Evolutionary conservation across 2,113 vertebrate species (phyloP).

Genomic region (Sander lucioperca): DNA sequence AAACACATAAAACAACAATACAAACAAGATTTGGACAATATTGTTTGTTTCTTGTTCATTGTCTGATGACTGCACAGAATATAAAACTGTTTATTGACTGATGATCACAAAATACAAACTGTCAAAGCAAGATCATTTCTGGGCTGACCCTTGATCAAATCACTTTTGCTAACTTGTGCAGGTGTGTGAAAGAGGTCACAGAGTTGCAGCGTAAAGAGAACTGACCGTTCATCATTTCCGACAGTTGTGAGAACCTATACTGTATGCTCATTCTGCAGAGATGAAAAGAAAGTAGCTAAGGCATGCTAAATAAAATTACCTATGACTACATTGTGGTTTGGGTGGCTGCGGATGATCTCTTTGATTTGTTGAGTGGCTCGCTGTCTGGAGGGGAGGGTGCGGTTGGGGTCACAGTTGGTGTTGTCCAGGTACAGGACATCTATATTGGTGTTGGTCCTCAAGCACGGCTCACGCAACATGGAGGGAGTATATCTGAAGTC

Average conservation of each 20-base stretch:
- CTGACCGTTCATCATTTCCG: neutral
- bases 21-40: neutral
- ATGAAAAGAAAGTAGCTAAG: neutral
- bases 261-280: neutral
- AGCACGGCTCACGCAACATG: conserved; percentile 88
- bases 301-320: conserved; percentile 82
- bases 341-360: conserved; percentile 88
- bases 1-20: too few relatives aligned
- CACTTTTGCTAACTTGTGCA: neutral
- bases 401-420: conserved; percentile 91
- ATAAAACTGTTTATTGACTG: neutral
- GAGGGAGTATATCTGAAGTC: conserved; percentile 92
- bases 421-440: conserved; percentile 96
- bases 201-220: neutral
- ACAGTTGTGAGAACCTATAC: neutral
- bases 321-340: conserved; percentile 88
- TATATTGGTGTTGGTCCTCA: conserved; percentile 86
- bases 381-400: conserved; percentile 87
- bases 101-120: neutral
- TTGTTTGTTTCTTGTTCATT: neutral
- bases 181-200: neutral
- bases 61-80: neutral
- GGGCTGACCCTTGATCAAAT: neutral
- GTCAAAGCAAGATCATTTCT: neutral
- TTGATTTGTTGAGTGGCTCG: conserved; percentile 89